Percentiles rank a stretch among this genome's conserved stretches.
Conservation (phyloP, 1,140 invertebrate species). For the Drosophila auraria region DNA sequence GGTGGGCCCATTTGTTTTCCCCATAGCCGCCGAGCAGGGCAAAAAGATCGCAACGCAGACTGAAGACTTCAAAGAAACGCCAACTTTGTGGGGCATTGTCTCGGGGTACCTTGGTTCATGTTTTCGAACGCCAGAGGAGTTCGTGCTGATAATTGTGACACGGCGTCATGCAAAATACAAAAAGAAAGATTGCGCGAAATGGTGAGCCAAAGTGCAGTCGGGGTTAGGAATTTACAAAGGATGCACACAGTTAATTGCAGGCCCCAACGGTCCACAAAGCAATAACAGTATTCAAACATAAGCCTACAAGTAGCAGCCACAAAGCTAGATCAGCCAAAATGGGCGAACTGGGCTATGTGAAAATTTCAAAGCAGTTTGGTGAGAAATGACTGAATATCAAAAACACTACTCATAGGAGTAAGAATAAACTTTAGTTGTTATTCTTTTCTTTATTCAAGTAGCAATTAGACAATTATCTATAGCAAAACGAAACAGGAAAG, state of each 20-base stretch:
- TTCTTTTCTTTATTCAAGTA: neutral
- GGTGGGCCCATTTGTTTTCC: conserved; percentile 32
- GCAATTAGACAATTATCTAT: neutral
- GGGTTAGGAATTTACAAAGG: conserved; percentile 32
- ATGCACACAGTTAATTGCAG: conserved; percentile 49
- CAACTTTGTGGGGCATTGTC: conserved; percentile 65
- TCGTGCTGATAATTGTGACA: conserved; percentile 75
- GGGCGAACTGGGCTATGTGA: neutral
- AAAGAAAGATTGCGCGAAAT: conserved; percentile 17
- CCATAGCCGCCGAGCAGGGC: conserved; percentile 20
- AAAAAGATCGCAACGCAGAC: conserved; percentile 38
- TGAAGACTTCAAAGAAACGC: conserved; percentile 22
- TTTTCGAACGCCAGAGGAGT: conserved; percentile 64
- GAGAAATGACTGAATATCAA: too few relatives aligned
- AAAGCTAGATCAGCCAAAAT: conserved; percentile 8
- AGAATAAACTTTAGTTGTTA: neutral
- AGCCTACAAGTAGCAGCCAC: conserved; percentile 16
- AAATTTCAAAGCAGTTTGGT: too few relatives aligned
- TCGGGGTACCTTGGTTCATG: conserved; percentile 53
- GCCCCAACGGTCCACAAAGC: conserved; percentile 4
- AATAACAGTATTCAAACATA: conserved; percentile 2
- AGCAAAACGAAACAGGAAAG: conserved; percentile 17
- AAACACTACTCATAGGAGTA: neutral
- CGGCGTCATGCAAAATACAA: conserved; percentile 48
- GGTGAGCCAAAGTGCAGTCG: conserved; percentile 23